Percentiles rank a stretch among this genome's conserved stretches.
Evolutionary conservation across 2,797 vertebrate genomes (phyloP).

Genomic region (Prionace glauca): DNA sequence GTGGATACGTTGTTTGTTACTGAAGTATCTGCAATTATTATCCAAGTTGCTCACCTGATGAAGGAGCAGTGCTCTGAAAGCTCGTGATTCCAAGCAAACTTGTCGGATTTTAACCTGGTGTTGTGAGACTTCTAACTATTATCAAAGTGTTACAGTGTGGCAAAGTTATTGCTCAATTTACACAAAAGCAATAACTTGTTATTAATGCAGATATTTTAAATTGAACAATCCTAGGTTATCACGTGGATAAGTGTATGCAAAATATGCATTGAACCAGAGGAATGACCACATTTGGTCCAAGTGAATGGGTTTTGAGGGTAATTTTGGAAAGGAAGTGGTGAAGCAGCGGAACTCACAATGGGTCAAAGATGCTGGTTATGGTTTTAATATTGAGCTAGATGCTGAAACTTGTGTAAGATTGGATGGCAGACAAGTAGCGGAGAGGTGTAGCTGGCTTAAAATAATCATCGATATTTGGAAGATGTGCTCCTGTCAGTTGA

Average conservation of each 20-base stretch:
- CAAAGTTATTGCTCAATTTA: not conserved
- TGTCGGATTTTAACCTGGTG: too few species aligned
- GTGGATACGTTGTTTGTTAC: not conserved
- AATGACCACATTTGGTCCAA: not conserved
- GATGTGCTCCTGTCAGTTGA: not conserved
- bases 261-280: not conserved
- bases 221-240: not conserved
- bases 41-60: too few species aligned
- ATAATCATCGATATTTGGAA: not conserved
- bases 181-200: not conserved
- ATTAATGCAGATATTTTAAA: not conserved
- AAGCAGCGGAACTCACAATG: not conserved
- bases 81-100: too few species aligned
- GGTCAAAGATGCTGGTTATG: not conserved
- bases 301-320: not conserved
- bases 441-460: not conserved
- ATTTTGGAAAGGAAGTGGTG: not conserved
- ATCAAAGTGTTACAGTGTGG: not conserved
- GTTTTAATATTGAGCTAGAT: not conserved
- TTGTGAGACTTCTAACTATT: too few species aligned
- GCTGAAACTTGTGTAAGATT: not conserved
- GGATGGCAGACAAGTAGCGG: not conserved
- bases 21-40: not conserved
- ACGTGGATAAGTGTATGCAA: not conserved
- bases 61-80: too few species aligned